These are phyloP conservation scores for Acinonyx jubatus DNA, from an alignment of 2,113 vertebrate genomes.

Conservation along the genomic window DNA sequence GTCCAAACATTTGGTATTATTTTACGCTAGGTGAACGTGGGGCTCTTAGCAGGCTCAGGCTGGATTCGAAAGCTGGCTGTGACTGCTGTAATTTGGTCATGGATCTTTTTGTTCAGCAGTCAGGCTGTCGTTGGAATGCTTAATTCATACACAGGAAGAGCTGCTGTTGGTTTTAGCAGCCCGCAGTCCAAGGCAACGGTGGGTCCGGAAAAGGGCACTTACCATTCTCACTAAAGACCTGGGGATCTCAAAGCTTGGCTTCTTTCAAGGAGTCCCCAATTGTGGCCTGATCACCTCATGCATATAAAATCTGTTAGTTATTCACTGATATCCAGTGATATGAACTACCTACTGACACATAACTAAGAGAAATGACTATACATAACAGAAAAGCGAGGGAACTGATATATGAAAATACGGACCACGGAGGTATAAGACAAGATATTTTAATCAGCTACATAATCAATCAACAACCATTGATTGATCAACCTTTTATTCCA, in stretches of 20 bases:
- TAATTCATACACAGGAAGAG: conserved; percentile 48
- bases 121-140: conserved; percentile 55
- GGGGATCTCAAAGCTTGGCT: background rate
- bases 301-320: background rate
- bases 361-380: background rate
- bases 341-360: background rate
- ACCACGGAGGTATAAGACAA: background rate
- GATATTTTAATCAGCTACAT: background rate
- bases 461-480: background rate
- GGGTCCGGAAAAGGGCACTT: background rate
- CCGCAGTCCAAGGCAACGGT: background rate
- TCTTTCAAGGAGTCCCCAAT: background rate
- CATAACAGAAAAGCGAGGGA: background rate
- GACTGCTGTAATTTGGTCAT: conserved; percentile 42
- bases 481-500: background rate
- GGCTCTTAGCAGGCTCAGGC: conserved; percentile 37
- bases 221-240: background rate
- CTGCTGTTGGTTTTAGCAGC: background rate
- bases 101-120: conserved; percentile 36
- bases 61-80: conserved; percentile 52
- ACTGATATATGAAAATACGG: background rate
- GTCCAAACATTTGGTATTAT: conserved; percentile 53
- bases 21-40: background rate
- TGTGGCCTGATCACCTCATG: background rate
- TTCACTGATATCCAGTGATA: conserved; percentile 22